phyloP scores from a whole-genome alignment of 1,140 invertebrate species.

The Drosophila paulistorum region DNA sequence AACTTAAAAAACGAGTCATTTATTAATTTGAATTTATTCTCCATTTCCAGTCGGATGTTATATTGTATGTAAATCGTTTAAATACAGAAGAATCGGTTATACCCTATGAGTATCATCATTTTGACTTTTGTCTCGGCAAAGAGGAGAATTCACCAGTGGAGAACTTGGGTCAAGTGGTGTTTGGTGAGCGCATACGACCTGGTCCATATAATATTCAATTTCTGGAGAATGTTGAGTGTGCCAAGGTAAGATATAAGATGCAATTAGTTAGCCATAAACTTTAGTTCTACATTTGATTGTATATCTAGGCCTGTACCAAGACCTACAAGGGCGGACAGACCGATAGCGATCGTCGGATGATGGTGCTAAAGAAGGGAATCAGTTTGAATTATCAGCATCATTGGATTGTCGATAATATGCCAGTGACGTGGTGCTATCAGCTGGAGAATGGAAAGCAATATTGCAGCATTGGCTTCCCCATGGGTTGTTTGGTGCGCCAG shows the following conservation, averaged over 20 bases:
- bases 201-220: slow-evolving; percentile 94
- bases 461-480: slow-evolving; percentile 97
- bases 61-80: slow-evolving; percentile 96
- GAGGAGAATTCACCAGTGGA: slow-evolving; percentile 94
- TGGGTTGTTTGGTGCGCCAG: slow-evolving; percentile 93
- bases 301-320: slow-evolving; percentile 85
- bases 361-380: slow-evolving; percentile 95
- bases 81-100: slow-evolving; percentile 98
- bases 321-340: slow-evolving; percentile 87
- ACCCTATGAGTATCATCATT: slow-evolving; percentile 98
- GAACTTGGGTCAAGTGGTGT: slow-evolving; percentile 99
- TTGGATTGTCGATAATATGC: slow-evolving; percentile 99
- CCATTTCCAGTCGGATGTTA: slow-evolving; percentile 59
- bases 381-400: slow-evolving; percentile 99
- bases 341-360: slow-evolving; percentile 88
- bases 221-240: slow-evolving; percentile 89
- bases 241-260: slow-evolving; percentile 79
- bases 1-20: too few relatives aligned
- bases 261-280: background rate
- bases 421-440: slow-evolving; percentile 96
- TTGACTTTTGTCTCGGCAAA: slow-evolving; percentile 95
- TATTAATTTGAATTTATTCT: background rate
- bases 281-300: too few relatives aligned
- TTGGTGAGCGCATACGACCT: slow-evolving; percentile 97
- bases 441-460: slow-evolving; percentile 89